Evolutionary conservation across 1,140 invertebrate species (phyloP), one percentile per base, ranked within the genome.

Genomic region (Papilio polyxenes): DNA sequence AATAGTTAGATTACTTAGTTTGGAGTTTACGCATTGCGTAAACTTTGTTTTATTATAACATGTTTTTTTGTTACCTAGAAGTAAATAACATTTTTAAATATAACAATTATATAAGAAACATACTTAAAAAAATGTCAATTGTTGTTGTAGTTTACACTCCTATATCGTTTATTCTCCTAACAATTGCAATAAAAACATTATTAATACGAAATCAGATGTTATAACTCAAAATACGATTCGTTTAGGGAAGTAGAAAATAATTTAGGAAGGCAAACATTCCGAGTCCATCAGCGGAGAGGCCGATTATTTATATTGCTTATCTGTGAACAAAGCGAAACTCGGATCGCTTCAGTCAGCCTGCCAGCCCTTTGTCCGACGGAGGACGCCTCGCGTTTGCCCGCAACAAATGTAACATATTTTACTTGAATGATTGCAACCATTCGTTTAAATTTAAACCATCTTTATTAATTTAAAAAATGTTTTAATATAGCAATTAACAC

Each of bases 261-360:
- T 80, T 80, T 80, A 37, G 56, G 78, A 80, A 65, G 20, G 56
- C 53, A 74, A 83, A 69, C 83, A 85, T 79, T 78, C 80, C 72
- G 49, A 84, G 86, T 85, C 87, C 85, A 86, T 90, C 86, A 91
- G 84, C 81, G 82, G 85, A 80, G 82, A 83, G 79, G 83, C 75
- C 85, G 85, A 88, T 87, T 89, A 89, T 89, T 91, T 89, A 89
- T 89, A 84, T 86, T 82, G 83, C 85, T 90, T 89, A 89, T 90
- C 89, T 86, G 82, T 84, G 88, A 87, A 90, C 90, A 91, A 91
- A 90, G 89, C 78, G 78, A 80, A 86, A 75, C 81, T 81, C 82
- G 85, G 37, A 72, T 82, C 83, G 83, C 87, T 87, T 90, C 85
- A 86, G 83, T 89, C 87, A 86, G 81, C 81, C 75, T 59, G 56